Percentiles rank a stretch among this genome's conserved stretches.
Conservation (phyloP, 2,797 vertebrate species). For the Chelon labrosus region DNA sequence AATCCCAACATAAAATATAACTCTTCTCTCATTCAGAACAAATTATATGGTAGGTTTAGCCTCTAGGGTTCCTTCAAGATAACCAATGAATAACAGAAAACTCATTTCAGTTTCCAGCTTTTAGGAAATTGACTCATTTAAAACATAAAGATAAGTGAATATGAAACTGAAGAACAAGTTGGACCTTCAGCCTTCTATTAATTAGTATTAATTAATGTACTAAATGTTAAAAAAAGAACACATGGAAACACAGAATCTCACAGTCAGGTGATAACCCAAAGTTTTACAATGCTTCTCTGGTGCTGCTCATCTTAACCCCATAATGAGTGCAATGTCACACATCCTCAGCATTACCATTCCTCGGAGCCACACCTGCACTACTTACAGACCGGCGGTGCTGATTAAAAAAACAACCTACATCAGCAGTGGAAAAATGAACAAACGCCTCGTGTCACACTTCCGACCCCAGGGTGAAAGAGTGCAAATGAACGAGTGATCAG, state of each 20-base stretch:
- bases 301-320: conserved; percentile 54
- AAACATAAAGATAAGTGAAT: background rate
- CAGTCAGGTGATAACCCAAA: conserved; percentile 38
- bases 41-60: background rate
- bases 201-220: background rate
- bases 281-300: conserved; percentile 38
- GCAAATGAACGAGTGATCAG: conserved; percentile 84
- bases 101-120: background rate
- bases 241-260: conserved; percentile 8
- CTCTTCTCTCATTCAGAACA: background rate
- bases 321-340: conserved; percentile 74
- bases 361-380: conserved; percentile 80
- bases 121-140: background rate
- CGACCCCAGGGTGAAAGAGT: conserved; percentile 79
- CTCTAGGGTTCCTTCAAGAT: background rate
- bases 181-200: background rate
- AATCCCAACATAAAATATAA: background rate
- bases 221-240: background rate
- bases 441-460: conserved; percentile 80
- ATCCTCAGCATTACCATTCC: conserved; percentile 72
- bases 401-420: conserved; percentile 83
- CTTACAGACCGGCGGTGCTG: conserved; percentile 75
- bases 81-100: background rate
- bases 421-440: conserved; percentile 81
- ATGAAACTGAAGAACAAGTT: background rate